Base-by-base conservation (phyloP, 2,797 vertebrate species). In the Carapus acus region DNA sequence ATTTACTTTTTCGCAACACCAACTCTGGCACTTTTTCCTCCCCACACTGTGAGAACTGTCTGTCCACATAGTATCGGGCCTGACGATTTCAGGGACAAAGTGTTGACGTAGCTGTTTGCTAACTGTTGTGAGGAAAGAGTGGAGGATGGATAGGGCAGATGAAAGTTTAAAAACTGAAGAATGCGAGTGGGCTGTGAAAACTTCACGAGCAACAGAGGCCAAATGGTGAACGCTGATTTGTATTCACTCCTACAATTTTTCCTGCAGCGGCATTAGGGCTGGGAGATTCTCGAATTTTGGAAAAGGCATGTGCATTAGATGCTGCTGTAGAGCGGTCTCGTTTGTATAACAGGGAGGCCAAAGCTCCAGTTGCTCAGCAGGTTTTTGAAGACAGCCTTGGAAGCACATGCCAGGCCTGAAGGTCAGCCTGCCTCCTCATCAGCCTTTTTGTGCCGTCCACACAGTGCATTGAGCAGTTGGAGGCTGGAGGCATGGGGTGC, bases 341-440 rank as follows among this genome's bases (percentile, higher is more conserved):
- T 50, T 58, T 55, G 60, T 54, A 54, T 51, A 47, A 31, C 4
- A 11, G 8, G 58, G 59, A 66, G 58, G 71, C 50, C 54, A 56
- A 74, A 75, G 63, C 82, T 78, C 76, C 63, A 75, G 66, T 74
- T 74, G 80, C 79, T 79, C 71, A 71, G 79, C 71, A 69, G 67
- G 58, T 71, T 77, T 71, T 63, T 61, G 53, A 64, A 69, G 67
- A 73, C 73, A 81, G 75, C 80, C 76, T 79, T 79, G 79, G 69
- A 77, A 78, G 77, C 60, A 47, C 73, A 80, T 81, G 83, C 82
- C 81, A 85, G 77, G 66, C 70, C 77, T 86, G 83, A 88, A 88
- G 86, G 87, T 87, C 85, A 81, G 71, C 56, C 51, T 74, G 77
- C 63, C 71, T 83, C 77, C 73, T 81, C 80, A 81, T 81, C 77